These are phyloP conservation scores for Creontiades dilutus DNA, from an alignment of 2,888 invertebrate species.

Conservation along the genomic window DNA sequence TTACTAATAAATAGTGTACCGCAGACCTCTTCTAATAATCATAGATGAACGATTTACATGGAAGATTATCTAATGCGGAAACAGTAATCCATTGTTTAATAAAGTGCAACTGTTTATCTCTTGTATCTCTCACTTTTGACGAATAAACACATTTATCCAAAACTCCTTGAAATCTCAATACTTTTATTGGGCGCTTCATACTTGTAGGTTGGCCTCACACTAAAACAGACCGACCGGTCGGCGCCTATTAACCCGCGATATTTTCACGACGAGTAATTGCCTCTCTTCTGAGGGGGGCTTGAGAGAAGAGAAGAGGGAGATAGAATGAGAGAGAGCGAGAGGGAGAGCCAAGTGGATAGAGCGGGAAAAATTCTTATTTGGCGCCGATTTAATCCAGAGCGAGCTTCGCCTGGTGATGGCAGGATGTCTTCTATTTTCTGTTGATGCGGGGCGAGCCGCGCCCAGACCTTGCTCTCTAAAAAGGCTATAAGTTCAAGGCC, in stretches of 20 bases:
- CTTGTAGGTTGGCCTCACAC: neutral
- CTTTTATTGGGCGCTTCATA: neutral
- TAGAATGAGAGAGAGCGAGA: no score
- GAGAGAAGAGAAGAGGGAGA: neutral
- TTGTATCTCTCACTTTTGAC: no score
- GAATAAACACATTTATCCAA: no score
- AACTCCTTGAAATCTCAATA: neutral
- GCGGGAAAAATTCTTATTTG: slow-evolving; percentile 57
- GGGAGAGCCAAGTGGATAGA: slow-evolving; percentile 1
- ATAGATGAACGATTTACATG: no score
- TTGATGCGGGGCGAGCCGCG: slow-evolving; percentile 64
- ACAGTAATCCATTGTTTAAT: no score
- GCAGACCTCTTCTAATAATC: no score
- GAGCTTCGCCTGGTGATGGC: slow-evolving; percentile 48
- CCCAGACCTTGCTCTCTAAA: slow-evolving; percentile 71
- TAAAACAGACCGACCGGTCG: neutral
- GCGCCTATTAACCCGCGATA: slow-evolving; percentile 34
- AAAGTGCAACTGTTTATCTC: no score
- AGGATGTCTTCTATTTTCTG: slow-evolving; percentile 68
- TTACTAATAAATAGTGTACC: no score
- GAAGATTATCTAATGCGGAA: no score
- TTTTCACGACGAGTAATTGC: slow-evolving; percentile 35
- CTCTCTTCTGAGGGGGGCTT: neutral
- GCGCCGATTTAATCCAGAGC: slow-evolving; percentile 70
- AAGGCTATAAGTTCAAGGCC: slow-evolving; percentile 71